A percentile compares a stretch with the other conserved stretches of the same genome.
These are phyloP conservation scores for Rhinella marina DNA, from an alignment of 2,797 vertebrate genomes.

Conservation along the genomic window DNA sequence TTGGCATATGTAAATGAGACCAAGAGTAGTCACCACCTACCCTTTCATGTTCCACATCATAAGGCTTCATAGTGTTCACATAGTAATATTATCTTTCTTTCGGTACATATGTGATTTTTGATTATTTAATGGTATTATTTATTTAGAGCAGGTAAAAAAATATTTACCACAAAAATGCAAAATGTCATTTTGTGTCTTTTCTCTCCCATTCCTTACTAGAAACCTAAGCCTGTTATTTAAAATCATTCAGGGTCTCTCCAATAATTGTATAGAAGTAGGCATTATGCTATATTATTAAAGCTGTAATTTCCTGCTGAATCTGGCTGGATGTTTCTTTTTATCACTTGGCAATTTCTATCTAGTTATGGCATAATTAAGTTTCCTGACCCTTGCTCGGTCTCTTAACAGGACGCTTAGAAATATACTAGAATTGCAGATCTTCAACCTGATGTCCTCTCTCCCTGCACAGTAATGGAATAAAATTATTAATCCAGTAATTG, in stretches of 20 bases:
- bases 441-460: conserved; percentile 86
- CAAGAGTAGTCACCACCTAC: conserved; percentile 49
- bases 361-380: conserved; percentile 99
- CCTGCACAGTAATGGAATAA: conserved; percentile 91
- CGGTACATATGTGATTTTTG: conserved; percentile 68
- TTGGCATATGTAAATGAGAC: conserved; percentile 68
- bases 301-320: conserved; percentile 97
- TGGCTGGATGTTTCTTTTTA: conserved; percentile 97
- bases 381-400: conserved; percentile 95
- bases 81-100: conserved; percentile 60
- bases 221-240: conserved; percentile 83
- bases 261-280: conserved; percentile 92
- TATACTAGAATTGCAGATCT: conserved; percentile 92
- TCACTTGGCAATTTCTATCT: conserved; percentile 97
- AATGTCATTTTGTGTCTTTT: conserved; percentile 83
- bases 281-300: conserved; percentile 96
- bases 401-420: conserved; percentile 96
- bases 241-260: conserved; percentile 87
- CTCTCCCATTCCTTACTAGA: conserved; percentile 81
- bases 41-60: conserved; percentile 56
- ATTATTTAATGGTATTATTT: conserved; percentile 69
- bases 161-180: conserved; percentile 81
- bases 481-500: conserved; percentile 98
- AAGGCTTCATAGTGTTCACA: conserved; percentile 66
- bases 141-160: conserved; percentile 71